Conservation (phyloP, 2,888 invertebrate species). For the Phania funesta region DNA sequence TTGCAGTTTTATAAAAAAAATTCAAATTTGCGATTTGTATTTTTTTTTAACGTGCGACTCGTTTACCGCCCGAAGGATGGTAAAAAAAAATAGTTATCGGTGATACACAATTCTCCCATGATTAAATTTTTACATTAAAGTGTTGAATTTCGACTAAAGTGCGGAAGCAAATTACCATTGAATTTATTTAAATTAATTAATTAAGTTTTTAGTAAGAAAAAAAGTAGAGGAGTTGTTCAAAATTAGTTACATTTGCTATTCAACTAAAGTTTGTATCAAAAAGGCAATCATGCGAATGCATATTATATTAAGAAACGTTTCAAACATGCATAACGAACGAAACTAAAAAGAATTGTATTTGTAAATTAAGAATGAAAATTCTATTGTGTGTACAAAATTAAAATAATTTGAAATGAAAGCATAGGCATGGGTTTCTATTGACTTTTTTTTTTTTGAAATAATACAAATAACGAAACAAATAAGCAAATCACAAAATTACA, state of each 20-base stretch:
- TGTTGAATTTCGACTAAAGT: too few species aligned
- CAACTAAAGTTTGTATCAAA: not conserved
- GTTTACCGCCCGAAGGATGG: too few species aligned
- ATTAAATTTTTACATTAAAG: too few species aligned
- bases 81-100: too few species aligned
- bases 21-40: too few species aligned
- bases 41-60: too few species aligned
- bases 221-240: too few species aligned
- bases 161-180: too few species aligned
- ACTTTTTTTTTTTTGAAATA: conserved; percentile 12
- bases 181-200: too few species aligned
- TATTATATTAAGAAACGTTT: conserved; percentile 6
- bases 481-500: not conserved
- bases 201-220: too few species aligned
- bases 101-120: too few species aligned
- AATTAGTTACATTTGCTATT: not conserved
- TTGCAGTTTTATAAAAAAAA: too few species aligned
- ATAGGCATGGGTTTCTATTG: conserved; percentile 28
- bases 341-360: conserved; percentile 48
- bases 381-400: conserved; percentile 35
- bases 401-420: conserved; percentile 18
- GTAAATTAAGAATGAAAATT: conserved; percentile 36
- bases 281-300: conserved; percentile 26
- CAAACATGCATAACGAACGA: conserved; percentile 40
- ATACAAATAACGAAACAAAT: conserved; percentile 4